Evolutionary conservation across 2,113 vertebrate species (phyloP), one percentile per base, ranked within the genome.

Genomic region (Passerina amoena): DNA sequence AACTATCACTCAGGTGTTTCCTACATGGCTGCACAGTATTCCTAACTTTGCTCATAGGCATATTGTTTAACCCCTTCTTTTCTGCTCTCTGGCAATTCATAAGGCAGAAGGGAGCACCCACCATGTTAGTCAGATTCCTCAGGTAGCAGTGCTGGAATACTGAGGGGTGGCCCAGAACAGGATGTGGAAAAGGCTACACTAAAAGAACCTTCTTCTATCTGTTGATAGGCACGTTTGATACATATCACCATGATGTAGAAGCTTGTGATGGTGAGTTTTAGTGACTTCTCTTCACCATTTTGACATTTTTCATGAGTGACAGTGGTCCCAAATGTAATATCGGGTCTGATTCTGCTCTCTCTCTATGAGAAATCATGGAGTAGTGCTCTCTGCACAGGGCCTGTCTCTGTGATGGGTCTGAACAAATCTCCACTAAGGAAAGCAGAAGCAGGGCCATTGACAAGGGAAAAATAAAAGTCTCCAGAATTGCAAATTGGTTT

Each of bases 1-100:
- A 90, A 94, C 90, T 87, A 91, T 94, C 90, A 95, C 75, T 82
- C 82, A 86, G 85, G 75, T 88, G 68, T 95, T 94, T 89, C 92
- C 75, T 90, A 35, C 42, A 16, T 56, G 75, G 37, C n/a, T 90
- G 75, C 81, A 76, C 59, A 50, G 19, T 82, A 88, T 85, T 72
- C 30, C 48, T 66, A 76, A 69, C 54, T 92, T 80, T 80, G 21
- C 42, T 51, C 47, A n/a, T 4, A n/a, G 40, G 17, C 12, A 37
- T 75, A 31, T 73, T 70, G 37, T 60, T 93, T 94, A 96, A 95
- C 79, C 13, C 10, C 72, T 95, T 80, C 1, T 69, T 68, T 76
- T 72, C 45, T 82, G 24, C 35, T 70, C 3, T 72, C 73, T 61
- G 27, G 14, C n/a, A 79, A 24, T 37, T 68, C 45, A 30, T 14